Evolutionary conservation across 2,888 invertebrate genomes (phyloP).

Genomic region (Morpho deidamia): DNA sequence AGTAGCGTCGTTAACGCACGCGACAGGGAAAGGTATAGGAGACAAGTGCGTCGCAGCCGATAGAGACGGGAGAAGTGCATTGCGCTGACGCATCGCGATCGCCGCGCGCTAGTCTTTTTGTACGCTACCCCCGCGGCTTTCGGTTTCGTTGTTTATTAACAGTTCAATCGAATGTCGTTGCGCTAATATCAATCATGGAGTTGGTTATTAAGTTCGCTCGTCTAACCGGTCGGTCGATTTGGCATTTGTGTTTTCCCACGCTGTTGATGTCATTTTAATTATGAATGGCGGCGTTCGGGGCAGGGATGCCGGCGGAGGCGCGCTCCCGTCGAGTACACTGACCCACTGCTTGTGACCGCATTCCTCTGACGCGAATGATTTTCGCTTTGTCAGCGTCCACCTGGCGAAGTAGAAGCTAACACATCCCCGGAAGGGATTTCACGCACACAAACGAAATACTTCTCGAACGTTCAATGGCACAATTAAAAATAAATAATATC

Average conservation of each 20-base stretch:
- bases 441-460: slow-evolving; percentile 61
- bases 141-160: slow-evolving; percentile 53
- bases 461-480: slow-evolving; percentile 66
- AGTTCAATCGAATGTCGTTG: slow-evolving; percentile 50
- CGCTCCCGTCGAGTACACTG: slow-evolving; percentile 54
- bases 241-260: slow-evolving; percentile 71
- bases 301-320: slow-evolving; percentile 39
- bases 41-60: slow-evolving; percentile 45
- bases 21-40: slow-evolving; percentile 39
- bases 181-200: slow-evolving; percentile 58
- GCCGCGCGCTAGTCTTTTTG: slow-evolving; percentile 58
- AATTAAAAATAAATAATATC: slow-evolving; percentile 70
- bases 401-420: slow-evolving; percentile 21
- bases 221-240: slow-evolving; percentile 58
- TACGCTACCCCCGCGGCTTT: slow-evolving; percentile 54
- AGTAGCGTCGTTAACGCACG: slow-evolving; percentile 24
- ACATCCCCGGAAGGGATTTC: neutral
- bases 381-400: slow-evolving; percentile 61
- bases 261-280: slow-evolving; percentile 74
- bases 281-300: slow-evolving; percentile 54
- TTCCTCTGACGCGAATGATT: slow-evolving; percentile 43
- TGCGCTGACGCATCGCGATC: slow-evolving; percentile 71
- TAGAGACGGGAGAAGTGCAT: slow-evolving; percentile 51
- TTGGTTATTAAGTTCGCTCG: slow-evolving; percentile 58
- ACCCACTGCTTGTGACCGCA: slow-evolving; percentile 56